These are phyloP conservation scores for Tetranychus truncatus DNA, from an alignment of 2,888 invertebrate species.

Conservation along the genomic window DNA sequence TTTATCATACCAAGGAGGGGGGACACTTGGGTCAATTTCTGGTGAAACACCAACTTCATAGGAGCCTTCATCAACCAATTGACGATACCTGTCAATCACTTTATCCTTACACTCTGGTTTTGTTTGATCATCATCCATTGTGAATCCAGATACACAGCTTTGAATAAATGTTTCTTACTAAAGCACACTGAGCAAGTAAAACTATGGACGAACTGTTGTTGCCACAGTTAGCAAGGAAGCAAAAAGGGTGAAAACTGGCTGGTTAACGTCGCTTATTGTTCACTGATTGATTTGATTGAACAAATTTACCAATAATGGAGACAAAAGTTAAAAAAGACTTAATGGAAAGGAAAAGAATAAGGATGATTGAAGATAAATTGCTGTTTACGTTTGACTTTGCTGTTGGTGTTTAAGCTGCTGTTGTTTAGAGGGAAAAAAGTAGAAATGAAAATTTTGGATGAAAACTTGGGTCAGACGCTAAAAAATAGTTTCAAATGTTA, in stretches of 20 bases:
- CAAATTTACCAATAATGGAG: no score
- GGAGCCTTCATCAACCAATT: background rate
- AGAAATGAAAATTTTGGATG: background rate
- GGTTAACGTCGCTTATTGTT: no score
- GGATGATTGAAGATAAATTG: background rate
- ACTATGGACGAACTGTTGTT: no score
- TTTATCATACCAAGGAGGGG: slow-evolving; percentile 4
- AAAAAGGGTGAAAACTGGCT: no score
- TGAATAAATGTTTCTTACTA: no score
- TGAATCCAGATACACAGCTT: background rate
- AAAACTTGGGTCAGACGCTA: background rate
- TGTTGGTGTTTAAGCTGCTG: background rate
- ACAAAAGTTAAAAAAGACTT: background rate
- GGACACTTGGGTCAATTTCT: background rate
- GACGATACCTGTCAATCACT: background rate
- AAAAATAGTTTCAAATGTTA: background rate
- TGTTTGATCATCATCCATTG: background rate
- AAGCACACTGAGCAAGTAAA: no score
- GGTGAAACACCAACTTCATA: background rate
- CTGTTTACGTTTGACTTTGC: no score
- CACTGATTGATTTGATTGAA: no score
- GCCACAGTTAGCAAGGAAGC: no score
- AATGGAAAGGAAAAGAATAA: background rate
- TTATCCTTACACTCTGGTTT: background rate
- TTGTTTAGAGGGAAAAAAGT: background rate